A percentile compares a stretch with the other conserved stretches of the same genome.
Evolutionary conservation across 2,797 vertebrate genomes (phyloP).

Genomic region (Harpagifer antarcticus): DNA sequence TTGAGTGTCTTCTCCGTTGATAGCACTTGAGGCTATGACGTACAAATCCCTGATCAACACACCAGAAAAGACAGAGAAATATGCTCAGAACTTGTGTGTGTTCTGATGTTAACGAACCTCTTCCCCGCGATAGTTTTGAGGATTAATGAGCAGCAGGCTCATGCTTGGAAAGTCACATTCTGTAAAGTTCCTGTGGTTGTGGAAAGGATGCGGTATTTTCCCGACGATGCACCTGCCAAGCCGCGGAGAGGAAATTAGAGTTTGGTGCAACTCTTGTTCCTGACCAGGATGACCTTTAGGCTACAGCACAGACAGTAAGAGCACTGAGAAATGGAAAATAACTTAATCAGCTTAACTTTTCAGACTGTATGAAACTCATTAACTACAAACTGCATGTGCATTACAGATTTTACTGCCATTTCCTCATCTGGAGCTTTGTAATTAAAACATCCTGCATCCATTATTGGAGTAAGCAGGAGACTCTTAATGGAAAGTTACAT

Average conservation of each 20-base stretch:
- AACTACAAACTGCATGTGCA: slow-evolving; percentile 10
- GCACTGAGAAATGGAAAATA: background rate
- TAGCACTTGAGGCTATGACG: background rate
- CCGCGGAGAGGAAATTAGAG: slow-evolving; percentile 73
- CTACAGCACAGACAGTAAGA: slow-evolving; percentile 40
- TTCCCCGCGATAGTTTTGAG: background rate
- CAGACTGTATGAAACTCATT: slow-evolving; percentile 22
- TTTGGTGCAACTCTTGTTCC: slow-evolving; percentile 52
- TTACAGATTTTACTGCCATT: slow-evolving; percentile 13
- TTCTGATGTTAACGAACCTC: background rate
- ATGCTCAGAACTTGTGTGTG: background rate
- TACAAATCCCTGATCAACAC: slow-evolving; percentile 1
- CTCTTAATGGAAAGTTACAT: slow-evolving; percentile 25
- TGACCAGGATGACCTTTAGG: slow-evolving; percentile 62
- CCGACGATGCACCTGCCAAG: slow-evolving; percentile 77
- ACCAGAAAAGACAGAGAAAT: background rate
- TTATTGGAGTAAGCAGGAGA: background rate
- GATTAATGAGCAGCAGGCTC: slow-evolving; percentile 33
- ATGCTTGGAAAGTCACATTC: slow-evolving; percentile 60
- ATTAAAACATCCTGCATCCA: slow-evolving; percentile 18
- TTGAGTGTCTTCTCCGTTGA: slow-evolving; percentile 62
- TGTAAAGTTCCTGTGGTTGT: slow-evolving; percentile 68
- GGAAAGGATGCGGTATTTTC: slow-evolving; percentile 71
- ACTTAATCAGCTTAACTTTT: background rate
- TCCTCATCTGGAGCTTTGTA: slow-evolving; percentile 35